phyloP scores from a whole-genome alignment of 2,888 invertebrate species.

The Blera fallax region DNA sequence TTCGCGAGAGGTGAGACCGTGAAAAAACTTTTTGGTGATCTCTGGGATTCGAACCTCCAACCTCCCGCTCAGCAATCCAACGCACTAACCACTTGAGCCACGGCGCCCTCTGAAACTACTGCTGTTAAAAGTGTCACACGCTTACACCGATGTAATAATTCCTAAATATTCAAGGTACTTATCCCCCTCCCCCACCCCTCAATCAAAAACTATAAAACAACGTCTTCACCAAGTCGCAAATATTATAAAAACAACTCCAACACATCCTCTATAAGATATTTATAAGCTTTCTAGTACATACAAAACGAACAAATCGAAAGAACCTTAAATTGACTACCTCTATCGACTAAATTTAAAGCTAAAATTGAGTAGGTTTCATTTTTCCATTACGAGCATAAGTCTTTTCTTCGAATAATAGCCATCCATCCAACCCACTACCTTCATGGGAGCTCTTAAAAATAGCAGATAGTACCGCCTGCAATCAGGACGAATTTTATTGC shows the following conservation, averaged over 20 bases:
- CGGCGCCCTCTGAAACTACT: too few relatives aligned
- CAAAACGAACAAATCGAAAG: neutral
- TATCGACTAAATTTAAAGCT: constrained; percentile 7
- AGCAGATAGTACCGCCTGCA: constrained; percentile 29
- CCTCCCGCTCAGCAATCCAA: too few relatives aligned
- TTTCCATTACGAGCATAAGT: constrained; percentile 1
- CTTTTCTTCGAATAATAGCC: neutral
- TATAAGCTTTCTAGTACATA: neutral
- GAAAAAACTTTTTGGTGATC: too few relatives aligned
- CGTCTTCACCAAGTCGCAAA: neutral
- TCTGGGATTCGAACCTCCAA: too few relatives aligned
- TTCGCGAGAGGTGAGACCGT: too few relatives aligned
- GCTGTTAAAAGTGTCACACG: too few relatives aligned
- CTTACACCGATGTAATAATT: too few relatives aligned
- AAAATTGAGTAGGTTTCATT: constrained; percentile 2
- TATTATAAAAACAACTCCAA: neutral
- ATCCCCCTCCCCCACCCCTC: neutral
- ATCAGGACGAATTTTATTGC: constrained; percentile 32
- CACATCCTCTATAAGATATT: neutral
- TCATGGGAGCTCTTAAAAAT: neutral
- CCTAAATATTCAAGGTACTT: neutral
- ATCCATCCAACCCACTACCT: neutral
- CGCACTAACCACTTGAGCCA: too few relatives aligned
- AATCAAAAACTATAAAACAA: neutral
- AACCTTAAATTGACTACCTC: constrained; percentile 5